Conservation (phyloP, 2,113 vertebrate species). For the Bujurquina vittata region DNA sequence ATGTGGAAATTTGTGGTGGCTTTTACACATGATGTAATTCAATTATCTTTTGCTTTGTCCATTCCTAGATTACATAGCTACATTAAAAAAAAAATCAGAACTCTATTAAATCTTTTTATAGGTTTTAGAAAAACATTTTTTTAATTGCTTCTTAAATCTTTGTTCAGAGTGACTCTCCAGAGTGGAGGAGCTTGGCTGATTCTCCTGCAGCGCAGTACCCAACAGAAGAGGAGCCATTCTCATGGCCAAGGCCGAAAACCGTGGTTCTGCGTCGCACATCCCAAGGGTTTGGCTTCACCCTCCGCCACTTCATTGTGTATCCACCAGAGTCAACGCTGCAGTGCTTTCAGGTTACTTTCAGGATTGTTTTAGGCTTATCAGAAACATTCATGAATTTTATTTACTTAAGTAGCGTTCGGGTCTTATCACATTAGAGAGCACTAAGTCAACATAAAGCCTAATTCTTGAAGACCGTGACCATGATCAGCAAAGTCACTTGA, state of each 20-base stretch:
- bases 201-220: conserved; percentile 35
- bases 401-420: neutral
- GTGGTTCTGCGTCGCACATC: conserved; percentile 87
- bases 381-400: neutral
- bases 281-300: conserved; percentile 95
- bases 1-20: neutral
- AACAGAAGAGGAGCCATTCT: conserved; percentile 90
- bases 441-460: conserved; percentile 26
- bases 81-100: too few species aligned
- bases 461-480: conserved; percentile 1
- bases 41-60: neutral
- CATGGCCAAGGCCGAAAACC: conserved; percentile 94
- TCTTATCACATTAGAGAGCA: neutral
- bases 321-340: conserved; percentile 94
- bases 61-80: neutral
- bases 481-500: conserved; percentile 36
- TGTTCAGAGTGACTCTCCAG: conserved; percentile 68
- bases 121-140: neutral
- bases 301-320: conserved; percentile 98
- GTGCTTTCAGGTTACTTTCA: conserved; percentile 83
- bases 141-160: neutral
- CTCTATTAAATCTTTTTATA: neutral
- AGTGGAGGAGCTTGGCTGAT: conserved; percentile 62
- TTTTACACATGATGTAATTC: neutral
- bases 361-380: neutral